These are phyloP conservation scores for Dicyrtoma fusca DNA, from an alignment of 2,888 invertebrate genomes.

Conservation along the genomic window DNA sequence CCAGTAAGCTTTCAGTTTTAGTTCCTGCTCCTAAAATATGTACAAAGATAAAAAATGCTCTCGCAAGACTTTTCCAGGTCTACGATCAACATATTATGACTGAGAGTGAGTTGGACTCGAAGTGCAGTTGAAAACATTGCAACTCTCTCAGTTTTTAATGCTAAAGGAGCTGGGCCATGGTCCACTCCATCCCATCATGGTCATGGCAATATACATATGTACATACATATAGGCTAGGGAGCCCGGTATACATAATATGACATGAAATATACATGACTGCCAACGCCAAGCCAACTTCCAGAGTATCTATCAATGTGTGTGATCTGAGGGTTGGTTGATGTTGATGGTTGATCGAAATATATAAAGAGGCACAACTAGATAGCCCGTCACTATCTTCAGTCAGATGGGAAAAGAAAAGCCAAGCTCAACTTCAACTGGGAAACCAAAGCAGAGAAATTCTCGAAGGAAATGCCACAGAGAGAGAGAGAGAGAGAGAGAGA, in stretches of 20 bases:
- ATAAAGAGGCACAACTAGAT: no score
- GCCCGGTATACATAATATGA: no score
- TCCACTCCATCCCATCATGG: neutral
- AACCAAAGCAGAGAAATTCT: no score
- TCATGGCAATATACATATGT: neutral
- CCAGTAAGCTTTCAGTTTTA: neutral
- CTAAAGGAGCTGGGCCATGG: neutral
- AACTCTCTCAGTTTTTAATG: neutral
- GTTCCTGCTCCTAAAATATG: constrained; percentile 5
- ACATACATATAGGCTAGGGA: no score
- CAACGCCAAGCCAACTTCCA: neutral
- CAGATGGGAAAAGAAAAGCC: no score
- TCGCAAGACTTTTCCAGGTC: neutral
- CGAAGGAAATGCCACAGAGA: no score
- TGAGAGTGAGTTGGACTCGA: neutral
- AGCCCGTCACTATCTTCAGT: no score
- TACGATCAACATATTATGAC: neutral
- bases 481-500: neutral
- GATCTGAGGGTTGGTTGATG: constrained; percentile 20
- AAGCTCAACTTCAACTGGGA: no score
- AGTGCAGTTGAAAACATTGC: no score
- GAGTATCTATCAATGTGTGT: constrained; percentile 35
- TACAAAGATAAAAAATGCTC: neutral
- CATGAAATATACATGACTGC: constrained; percentile 41
- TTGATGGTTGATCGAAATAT: constrained; percentile 29